Conservation (phyloP, 2,888 invertebrate genomes). For the Dioctria linearis region DNA sequence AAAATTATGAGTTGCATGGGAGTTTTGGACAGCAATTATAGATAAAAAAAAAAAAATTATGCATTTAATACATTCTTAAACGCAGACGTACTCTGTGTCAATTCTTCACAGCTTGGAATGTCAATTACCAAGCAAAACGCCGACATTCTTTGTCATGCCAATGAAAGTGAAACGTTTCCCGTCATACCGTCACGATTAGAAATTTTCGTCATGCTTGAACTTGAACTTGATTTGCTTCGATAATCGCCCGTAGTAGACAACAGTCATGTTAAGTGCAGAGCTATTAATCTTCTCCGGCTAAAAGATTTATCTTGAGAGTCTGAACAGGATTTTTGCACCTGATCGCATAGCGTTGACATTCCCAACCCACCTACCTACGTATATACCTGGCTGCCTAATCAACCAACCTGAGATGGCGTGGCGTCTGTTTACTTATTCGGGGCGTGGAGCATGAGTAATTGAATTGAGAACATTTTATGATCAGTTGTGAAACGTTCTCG, state of each 20-base stretch:
- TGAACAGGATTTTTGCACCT: constrained; percentile 27
- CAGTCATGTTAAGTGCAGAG: background rate
- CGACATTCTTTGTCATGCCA: constrained; percentile 18
- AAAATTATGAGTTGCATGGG: no score
- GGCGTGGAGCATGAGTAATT: constrained; percentile 28
- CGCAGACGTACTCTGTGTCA: background rate
- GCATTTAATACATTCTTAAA: background rate
- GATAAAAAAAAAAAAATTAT: no score
- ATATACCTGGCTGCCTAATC: constrained; percentile 22
- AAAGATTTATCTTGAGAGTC: background rate
- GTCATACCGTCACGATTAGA: constrained; percentile 12
- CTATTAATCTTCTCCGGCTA: background rate
- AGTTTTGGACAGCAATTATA: no score
- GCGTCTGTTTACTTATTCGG: constrained; percentile 17
- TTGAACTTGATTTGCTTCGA: constrained; percentile 35
- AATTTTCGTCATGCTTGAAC: constrained; percentile 39
- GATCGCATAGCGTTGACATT: constrained; percentile 24
- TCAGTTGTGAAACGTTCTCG: background rate
- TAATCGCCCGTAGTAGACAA: background rate
- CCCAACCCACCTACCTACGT: constrained; percentile 15
- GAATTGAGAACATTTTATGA: constrained; percentile 44
- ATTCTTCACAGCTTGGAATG: background rate
- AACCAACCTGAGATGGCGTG: background rate
- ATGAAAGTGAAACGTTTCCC: constrained; percentile 30
- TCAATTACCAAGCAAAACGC: constrained; percentile 7